Conservation (phyloP, 2,797 vertebrate genomes). For the Sebastes cheni region DNA sequence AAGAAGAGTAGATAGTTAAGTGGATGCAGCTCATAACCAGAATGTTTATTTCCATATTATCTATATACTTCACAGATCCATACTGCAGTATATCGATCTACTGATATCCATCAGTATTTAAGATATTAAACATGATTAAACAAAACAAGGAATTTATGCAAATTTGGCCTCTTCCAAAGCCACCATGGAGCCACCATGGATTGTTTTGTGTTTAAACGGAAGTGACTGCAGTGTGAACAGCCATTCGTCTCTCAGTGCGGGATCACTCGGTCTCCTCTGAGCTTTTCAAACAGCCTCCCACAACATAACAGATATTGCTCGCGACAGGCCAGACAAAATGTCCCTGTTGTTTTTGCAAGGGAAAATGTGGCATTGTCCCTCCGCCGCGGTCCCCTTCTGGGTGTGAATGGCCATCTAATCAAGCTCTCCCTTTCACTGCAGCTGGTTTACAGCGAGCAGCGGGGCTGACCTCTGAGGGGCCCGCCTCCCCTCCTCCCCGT, state of each 20-base stretch:
- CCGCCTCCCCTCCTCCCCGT: constrained; percentile 58
- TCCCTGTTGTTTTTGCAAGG: constrained; percentile 78
- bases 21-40: neutral
- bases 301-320: constrained; percentile 75
- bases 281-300: constrained; percentile 43
- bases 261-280: constrained; percentile 30
- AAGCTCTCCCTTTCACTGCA: constrained; percentile 84
- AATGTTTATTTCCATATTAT: neutral
- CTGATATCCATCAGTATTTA: neutral
- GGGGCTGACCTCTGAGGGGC: constrained; percentile 76
- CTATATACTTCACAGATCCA: neutral
- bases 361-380: constrained; percentile 81
- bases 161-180: neutral
- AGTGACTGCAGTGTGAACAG: constrained; percentile 14
- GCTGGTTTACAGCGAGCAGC: constrained; percentile 84
- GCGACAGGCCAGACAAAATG: constrained; percentile 81
- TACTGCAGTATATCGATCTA: too few species aligned
- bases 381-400: constrained; percentile 84
- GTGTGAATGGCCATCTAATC: constrained; percentile 86
- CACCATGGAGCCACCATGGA: neutral
- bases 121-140: neutral
- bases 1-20: neutral
- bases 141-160: neutral
- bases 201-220: constrained; percentile 11
- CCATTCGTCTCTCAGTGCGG: neutral